A percentile compares a stretch with the other conserved stretches of the same genome.
These are phyloP conservation scores for Pachyramphus minor DNA, from an alignment of 2,113 vertebrate species.

Conservation along the genomic window DNA sequence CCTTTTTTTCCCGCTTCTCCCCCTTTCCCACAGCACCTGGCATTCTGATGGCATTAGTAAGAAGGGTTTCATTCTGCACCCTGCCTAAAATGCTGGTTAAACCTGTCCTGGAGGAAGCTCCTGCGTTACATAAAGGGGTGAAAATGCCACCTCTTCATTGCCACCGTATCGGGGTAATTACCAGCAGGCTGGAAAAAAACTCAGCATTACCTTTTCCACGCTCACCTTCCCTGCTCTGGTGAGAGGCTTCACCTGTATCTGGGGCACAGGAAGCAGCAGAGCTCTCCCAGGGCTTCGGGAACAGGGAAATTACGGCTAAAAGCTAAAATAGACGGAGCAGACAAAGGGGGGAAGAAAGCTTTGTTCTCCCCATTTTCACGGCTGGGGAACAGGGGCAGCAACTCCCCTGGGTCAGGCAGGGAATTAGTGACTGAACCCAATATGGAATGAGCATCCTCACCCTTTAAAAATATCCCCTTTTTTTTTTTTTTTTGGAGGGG, in stretches of 20 bases:
- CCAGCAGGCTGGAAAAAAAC: neutral
- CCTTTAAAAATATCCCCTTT: neutral
- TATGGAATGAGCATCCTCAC: neutral
- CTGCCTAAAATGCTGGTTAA: constrained; percentile 48
- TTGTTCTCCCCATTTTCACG: constrained; percentile 45
- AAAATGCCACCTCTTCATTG: constrained; percentile 39
- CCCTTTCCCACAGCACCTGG: neutral
- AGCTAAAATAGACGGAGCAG: constrained; percentile 41
- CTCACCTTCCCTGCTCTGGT: neutral
- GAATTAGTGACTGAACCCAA: neutral
- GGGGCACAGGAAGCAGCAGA: constrained; percentile 45
- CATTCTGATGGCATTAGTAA: constrained; percentile 56
- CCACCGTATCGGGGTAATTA: neutral
- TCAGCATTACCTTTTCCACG: neutral
- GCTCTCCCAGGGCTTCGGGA: constrained; percentile 45
- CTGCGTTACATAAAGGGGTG: constrained; percentile 22
- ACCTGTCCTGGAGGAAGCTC: constrained; percentile 52
- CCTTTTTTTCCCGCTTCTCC: neutral
- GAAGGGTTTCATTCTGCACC: constrained; percentile 53
- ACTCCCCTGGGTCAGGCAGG: neutral
- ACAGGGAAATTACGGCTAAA: constrained; percentile 19
- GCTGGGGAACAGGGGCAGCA: constrained; percentile 16
- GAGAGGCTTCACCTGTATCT: constrained; percentile 29
- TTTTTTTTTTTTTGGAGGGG: neutral
- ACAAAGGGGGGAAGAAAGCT: constrained; percentile 56